Conservation (phyloP, 2,797 vertebrate species). For the Rhinatrema bivittatum region DNA sequence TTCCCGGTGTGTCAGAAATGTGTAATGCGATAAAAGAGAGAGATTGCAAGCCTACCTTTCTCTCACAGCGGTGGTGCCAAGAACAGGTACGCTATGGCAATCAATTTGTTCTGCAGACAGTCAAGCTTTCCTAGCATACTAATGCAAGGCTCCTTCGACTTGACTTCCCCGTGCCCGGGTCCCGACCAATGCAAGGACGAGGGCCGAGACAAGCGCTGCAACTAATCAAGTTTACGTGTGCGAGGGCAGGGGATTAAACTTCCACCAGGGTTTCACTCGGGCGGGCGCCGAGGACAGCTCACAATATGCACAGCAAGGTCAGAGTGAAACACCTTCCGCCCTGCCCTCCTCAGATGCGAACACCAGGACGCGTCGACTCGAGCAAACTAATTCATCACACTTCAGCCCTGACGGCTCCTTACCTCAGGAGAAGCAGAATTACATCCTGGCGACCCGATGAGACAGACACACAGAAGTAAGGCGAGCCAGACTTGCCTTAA, state of each 20-base stretch:
- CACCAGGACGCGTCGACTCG: conserved; percentile 53
- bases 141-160: conserved; percentile 76
- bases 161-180: conserved; percentile 75
- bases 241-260: conserved; percentile 86
- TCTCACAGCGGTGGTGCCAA: conserved; percentile 85
- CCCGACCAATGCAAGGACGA: conserved; percentile 78
- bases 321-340: conserved; percentile 48
- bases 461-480: conserved; percentile 35
- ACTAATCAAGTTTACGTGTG: conserved; percentile 87
- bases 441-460: conserved; percentile 47
- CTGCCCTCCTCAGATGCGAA: conserved; percentile 26
- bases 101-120: conserved; percentile 96
- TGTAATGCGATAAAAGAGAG: conserved; percentile 66
- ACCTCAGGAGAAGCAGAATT: conserved; percentile 60
- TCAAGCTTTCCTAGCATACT: conserved; percentile 81
- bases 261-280: conserved; percentile 74
- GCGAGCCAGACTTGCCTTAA: too few species aligned
- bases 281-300: conserved; percentile 63
- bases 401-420: conserved; percentile 58
- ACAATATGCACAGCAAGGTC: conserved; percentile 67
- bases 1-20: conserved; percentile 61
- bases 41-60: conserved; percentile 80
- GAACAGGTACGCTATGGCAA: conserved; percentile 93
- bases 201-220: conserved; percentile 85
- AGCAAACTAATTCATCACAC: conserved; percentile 66